Conservation (phyloP, 2,888 invertebrate genomes). For the Lochmaea capreae region DNA sequence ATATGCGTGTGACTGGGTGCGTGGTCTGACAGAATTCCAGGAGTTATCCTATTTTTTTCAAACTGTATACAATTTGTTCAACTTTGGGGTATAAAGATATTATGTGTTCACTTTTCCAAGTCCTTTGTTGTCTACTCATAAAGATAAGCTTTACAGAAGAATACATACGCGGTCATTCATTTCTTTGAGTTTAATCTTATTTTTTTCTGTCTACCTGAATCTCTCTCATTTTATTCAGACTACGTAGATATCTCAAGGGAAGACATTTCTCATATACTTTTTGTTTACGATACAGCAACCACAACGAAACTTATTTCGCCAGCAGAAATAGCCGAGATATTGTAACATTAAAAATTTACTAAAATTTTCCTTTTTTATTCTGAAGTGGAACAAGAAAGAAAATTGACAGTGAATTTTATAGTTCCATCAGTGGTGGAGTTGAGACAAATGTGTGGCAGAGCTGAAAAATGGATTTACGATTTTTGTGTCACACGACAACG, state of each 20-base stretch:
- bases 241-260: conserved; percentile 1
- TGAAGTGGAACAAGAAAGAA: conserved; percentile 4
- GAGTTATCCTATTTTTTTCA: too few species aligned
- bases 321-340: conserved; percentile 21
- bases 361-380: conserved; percentile 11
- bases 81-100: too few species aligned
- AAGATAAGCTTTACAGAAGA: not conserved
- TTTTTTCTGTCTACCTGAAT: conserved; percentile 16
- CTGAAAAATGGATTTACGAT: not conserved
- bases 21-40: too few species aligned
- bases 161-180: not conserved
- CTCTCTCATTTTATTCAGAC: not conserved
- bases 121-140: not conserved
- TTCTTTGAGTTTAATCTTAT: conserved; percentile 9
- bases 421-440: conserved; percentile 3
- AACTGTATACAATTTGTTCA: too few species aligned
- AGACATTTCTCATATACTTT: conserved; percentile 14
- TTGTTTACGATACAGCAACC: conserved; percentile 10
- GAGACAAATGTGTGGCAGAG: not conserved
- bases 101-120: not conserved
- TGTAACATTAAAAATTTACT: conserved; percentile 30
- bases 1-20: too few species aligned
- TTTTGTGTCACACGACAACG: not conserved
- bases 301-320: conserved; percentile 14
- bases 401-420: conserved; percentile 24